Conservation (phyloP, 2,888 invertebrate species). For the Chelonus formosanus region DNA sequence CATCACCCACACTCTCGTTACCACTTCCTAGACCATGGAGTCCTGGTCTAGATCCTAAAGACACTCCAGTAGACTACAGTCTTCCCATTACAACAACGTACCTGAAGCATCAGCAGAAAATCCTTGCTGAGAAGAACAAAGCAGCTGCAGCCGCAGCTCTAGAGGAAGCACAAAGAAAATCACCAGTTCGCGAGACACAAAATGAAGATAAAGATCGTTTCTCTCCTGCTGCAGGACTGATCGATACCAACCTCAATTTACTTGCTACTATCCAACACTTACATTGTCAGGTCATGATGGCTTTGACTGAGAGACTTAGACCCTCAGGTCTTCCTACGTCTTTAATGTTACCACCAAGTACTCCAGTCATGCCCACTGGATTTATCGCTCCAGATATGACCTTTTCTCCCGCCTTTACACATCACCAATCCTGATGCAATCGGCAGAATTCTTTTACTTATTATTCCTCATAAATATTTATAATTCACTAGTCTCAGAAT, state of each 20-base stretch:
- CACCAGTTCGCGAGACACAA: slow-evolving; percentile 34
- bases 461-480: slow-evolving; percentile 15
- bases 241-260: slow-evolving; percentile 62
- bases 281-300: slow-evolving; percentile 63
- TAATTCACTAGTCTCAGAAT: slow-evolving; percentile 28
- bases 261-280: slow-evolving; percentile 62
- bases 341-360: slow-evolving; percentile 50
- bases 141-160: slow-evolving; percentile 55
- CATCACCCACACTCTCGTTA: slow-evolving; percentile 55
- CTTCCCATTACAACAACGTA: slow-evolving; percentile 91
- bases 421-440: slow-evolving; percentile 51
- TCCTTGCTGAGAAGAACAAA: slow-evolving; percentile 72
- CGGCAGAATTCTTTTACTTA: slow-evolving; percentile 28
- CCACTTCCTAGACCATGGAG: slow-evolving; percentile 61
- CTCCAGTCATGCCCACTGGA: slow-evolving; percentile 36
- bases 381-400: slow-evolving; percentile 52
- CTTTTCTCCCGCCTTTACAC: slow-evolving; percentile 47
- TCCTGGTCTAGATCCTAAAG: slow-evolving; percentile 58
- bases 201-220: slow-evolving; percentile 51
- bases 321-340: slow-evolving; percentile 54
- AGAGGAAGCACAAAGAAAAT: slow-evolving; percentile 65
- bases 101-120: slow-evolving; percentile 82
- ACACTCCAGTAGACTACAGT: slow-evolving; percentile 76
- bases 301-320: slow-evolving; percentile 60
- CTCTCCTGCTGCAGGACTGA: slow-evolving; percentile 59